phyloP scores from a whole-genome alignment of 2,888 invertebrate genomes.

The Bellardia bayeri region DNA sequence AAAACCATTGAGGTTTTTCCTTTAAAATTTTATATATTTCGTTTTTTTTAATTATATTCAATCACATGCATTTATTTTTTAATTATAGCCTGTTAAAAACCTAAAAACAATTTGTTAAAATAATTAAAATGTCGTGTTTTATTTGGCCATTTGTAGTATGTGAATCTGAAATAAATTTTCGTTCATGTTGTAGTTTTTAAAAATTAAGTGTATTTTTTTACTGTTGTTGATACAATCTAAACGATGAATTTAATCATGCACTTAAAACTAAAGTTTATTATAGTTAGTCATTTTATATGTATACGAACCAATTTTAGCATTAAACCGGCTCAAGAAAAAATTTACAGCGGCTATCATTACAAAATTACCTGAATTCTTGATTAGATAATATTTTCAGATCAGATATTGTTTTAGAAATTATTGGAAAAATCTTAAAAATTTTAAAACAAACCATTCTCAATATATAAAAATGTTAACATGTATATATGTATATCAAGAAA shows the following conservation, averaged over 20 bases:
- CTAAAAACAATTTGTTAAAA: constrained; percentile 15
- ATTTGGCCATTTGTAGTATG: neutral
- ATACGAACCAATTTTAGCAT: no score
- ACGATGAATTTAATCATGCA: constrained; percentile 39
- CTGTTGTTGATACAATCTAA: constrained; percentile 52
- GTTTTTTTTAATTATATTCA: neutral
- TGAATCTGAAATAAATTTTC: neutral
- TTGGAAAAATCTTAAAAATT: no score
- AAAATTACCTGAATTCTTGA: neutral
- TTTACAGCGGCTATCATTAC: no score
- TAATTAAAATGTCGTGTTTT: constrained; percentile 32
- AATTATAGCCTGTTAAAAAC: neutral
- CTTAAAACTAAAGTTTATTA: constrained; percentile 17
- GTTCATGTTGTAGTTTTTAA: neutral
- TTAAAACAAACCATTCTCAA: no score
- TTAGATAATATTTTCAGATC: no score
- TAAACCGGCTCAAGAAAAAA: no score
- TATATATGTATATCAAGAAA: no score
- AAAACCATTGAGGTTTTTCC: no score
- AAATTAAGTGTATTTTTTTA: neutral
- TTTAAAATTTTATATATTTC: no score
- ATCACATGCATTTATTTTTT: neutral
- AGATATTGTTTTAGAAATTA: no score
- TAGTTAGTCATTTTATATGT: neutral
- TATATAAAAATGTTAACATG: no score